phyloP scores from a whole-genome alignment of 2,797 vertebrate species.

The Amphiprion clarkii region DNA sequence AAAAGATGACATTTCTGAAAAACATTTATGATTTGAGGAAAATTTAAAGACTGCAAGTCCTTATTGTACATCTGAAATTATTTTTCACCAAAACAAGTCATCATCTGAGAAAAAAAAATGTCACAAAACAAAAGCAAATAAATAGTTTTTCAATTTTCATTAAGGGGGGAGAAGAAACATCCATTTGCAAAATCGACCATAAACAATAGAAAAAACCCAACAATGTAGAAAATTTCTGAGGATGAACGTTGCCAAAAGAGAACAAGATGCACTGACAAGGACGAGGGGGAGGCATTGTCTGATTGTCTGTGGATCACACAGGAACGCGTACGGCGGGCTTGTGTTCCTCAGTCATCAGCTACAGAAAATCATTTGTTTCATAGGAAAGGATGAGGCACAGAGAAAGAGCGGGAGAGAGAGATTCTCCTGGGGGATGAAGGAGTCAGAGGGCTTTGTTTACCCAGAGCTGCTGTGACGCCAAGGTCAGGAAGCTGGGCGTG shows the following conservation, averaged over 20 bases:
- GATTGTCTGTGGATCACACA: slow-evolving; percentile 78
- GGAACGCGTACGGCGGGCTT: slow-evolving; percentile 36
- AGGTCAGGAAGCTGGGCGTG: slow-evolving; percentile 62
- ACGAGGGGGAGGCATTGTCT: slow-evolving; percentile 63
- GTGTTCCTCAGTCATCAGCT: slow-evolving; percentile 65
- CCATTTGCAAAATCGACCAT: slow-evolving; percentile 70
- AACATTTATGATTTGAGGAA: slow-evolving; percentile 56
- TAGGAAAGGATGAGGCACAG: slow-evolving; percentile 16
- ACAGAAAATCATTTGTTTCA: slow-evolving; percentile 62
- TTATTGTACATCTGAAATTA: slow-evolving; percentile 67
- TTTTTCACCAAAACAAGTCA: slow-evolving; percentile 58
- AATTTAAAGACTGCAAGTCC: slow-evolving; percentile 69
- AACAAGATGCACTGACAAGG: slow-evolving; percentile 73
- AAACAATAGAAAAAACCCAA: slow-evolving; percentile 70
- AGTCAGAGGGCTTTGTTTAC: slow-evolving; percentile 71
- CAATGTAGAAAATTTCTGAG: slow-evolving; percentile 63
- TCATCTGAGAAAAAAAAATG: slow-evolving; percentile 46
- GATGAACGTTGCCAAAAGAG: slow-evolving; percentile 67
- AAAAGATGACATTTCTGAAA: slow-evolving; percentile 65
- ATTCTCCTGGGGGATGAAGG: slow-evolving; percentile 47
- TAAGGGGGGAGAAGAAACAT: slow-evolving; percentile 60
- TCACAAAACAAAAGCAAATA: slow-evolving; percentile 58
- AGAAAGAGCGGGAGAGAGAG: not conserved
- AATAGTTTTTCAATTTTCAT: slow-evolving; percentile 67
- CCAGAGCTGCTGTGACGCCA: slow-evolving; percentile 44